Conservation (phyloP, 2,797 vertebrate species). For the Macropus fuliginosus region DNA sequence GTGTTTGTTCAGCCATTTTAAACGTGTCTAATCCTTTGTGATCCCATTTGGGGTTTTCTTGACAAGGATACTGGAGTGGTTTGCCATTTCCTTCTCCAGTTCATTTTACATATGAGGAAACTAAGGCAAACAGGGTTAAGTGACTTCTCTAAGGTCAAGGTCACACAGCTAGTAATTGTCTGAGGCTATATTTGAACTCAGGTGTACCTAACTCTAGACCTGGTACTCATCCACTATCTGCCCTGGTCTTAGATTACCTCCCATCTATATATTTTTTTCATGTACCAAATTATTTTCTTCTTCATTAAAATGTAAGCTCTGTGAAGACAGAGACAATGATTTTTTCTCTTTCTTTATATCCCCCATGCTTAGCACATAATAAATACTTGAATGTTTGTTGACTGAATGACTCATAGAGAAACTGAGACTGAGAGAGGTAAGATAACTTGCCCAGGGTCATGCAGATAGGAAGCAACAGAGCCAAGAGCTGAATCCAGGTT, state of each 20-base stretch:
- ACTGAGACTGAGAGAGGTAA: background rate
- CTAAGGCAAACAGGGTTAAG: background rate
- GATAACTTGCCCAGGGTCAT: background rate
- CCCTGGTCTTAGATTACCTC: background rate
- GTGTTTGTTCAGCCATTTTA: background rate
- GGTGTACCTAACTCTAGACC: no score
- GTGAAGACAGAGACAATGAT: background rate
- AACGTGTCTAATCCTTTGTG: background rate
- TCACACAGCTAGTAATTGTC: background rate
- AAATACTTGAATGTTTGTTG: background rate
- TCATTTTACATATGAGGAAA: background rate
- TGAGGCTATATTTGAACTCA: background rate
- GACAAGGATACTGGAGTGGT: background rate
- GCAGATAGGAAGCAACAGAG: rapidly evolving
- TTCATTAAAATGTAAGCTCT: background rate
- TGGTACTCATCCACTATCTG: background rate
- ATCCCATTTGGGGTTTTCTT: background rate
- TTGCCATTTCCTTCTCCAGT: background rate
- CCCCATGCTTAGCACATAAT: background rate
- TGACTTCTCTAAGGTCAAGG: background rate
- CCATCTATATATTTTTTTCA: background rate
- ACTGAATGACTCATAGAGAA: background rate
- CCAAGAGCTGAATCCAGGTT: background rate
- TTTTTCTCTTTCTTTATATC: background rate
- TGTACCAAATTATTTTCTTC: background rate